Percentiles rank a stretch among this genome's conserved stretches.
phyloP scores from a whole-genome alignment of 1,140 invertebrate species.

The Samia ricini region DNA sequence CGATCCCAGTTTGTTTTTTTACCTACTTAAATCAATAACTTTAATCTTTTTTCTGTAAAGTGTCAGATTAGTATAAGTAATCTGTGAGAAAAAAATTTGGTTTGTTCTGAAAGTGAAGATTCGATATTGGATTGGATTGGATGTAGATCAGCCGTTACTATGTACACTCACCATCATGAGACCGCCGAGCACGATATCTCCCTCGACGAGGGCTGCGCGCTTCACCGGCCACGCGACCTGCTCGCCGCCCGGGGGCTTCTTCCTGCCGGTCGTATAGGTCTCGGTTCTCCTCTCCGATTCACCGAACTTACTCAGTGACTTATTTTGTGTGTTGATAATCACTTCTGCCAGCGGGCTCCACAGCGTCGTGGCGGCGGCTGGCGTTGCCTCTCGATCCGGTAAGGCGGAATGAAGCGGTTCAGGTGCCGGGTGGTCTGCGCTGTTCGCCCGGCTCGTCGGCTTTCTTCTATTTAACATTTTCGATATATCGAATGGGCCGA shows the following conservation, averaged over 20 bases:
- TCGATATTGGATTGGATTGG: background rate
- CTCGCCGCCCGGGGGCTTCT: conserved; percentile 48
- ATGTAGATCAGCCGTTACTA: background rate
- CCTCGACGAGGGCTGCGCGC: conserved; percentile 89
- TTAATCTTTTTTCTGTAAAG: too few species aligned
- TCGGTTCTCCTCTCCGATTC: conserved; percentile 8
- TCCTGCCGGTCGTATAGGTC: conserved; percentile 10
- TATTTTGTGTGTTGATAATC: background rate
- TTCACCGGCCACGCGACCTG: conserved; percentile 88
- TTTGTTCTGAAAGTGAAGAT: background rate
- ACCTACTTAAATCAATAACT: too few species aligned
- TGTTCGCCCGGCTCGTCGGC: conserved; percentile 13
- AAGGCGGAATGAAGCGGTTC: conserved; percentile 19
- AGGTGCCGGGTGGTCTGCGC: conserved; percentile 21
- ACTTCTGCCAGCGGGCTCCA: background rate
- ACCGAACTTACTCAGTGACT: background rate
- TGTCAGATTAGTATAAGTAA: too few species aligned
- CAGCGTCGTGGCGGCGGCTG: background rate
- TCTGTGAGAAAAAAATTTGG: background rate
- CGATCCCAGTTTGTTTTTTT: too few species aligned
- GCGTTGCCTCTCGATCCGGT: background rate
- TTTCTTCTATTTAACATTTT: conserved; percentile 53
- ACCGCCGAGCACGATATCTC: conserved; percentile 91
- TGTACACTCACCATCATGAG: conserved; percentile 88
- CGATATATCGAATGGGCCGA: conserved; percentile 54